A percentile compares a stretch with the other conserved stretches of the same genome.
phyloP scores from a whole-genome alignment of 2,888 invertebrate species.

The Chydorus sphaericus region DNA sequence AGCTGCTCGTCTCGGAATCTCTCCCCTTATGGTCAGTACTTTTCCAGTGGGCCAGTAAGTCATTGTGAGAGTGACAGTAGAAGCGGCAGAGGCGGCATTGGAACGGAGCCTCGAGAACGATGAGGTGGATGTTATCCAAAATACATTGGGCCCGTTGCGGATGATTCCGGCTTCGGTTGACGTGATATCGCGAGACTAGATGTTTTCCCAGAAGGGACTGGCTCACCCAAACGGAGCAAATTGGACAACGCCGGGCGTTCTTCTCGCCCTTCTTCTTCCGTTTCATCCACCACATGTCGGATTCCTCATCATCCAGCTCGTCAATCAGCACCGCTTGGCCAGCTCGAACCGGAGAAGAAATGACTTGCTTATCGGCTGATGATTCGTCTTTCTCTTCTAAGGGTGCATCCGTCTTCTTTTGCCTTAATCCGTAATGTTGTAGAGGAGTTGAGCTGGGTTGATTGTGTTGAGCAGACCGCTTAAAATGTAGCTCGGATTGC shows the following conservation, averaged over 20 bases:
- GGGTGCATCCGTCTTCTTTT: background rate
- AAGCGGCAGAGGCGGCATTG: conserved; percentile 73
- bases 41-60: conserved; percentile 55
- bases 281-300: background rate
- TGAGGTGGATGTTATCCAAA: conserved; percentile 56
- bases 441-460: background rate
- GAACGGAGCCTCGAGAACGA: conserved; percentile 67
- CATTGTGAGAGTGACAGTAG: conserved; percentile 55
- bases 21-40: conserved; percentile 44
- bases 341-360: background rate
- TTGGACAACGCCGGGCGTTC: conserved; percentile 37
- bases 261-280: background rate
- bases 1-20: background rate
- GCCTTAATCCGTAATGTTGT: background rate
- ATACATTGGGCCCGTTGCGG: conserved; percentile 42
- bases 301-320: conserved; percentile 1
- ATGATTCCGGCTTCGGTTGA: conserved; percentile 40
- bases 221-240: conserved; percentile 53
- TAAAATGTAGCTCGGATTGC: conserved; percentile 53
- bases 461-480: conserved; percentile 34
- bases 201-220: conserved; percentile 62
- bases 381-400: too few species aligned
- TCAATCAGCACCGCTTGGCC: background rate
- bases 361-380: too few species aligned
- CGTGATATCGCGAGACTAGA: conserved; percentile 72